Evolutionary conservation across 2,888 invertebrate genomes (phyloP), one percentile per base, ranked within the genome.

Genomic region (Cephus nigrinus): DNA sequence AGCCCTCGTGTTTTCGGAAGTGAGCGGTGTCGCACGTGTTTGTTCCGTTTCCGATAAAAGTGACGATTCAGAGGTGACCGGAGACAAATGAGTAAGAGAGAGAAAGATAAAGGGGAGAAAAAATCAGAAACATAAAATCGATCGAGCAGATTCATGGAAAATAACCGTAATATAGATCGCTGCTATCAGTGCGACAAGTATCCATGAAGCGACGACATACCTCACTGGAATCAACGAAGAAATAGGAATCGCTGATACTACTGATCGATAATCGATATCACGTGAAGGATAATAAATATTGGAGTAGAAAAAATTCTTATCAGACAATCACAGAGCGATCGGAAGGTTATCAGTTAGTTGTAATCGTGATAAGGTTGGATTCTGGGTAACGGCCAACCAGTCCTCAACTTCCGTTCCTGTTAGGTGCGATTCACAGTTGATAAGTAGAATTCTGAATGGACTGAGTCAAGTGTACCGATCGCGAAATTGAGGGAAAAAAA

Each of bases 391-490:
- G 2, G 23, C 23, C 23, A 55, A 23, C 23, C 23, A 9, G 23
- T 23, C 23, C 9, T 55, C 9, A 55, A 55, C 23, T 55, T 55
- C 55, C 55, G 55, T 55, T 55, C 23, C 9, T 5, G 15, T 55
- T 23, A 23, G 55, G 23, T 55, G 9, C 23, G 23, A 55, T 55
- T 55, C 55, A 23, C 23, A 2, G 55, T 55, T 9, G 23, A 55
- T 55, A 23, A 55, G 55, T 23, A 55, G 23, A 69, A 74, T 74
- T 74, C 74, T 73, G 76, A 80, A 78, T 73, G 80, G 76, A 72
- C 55, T 23, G 23, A 55, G 9, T 55, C 9, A 9, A 55, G 23
- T 2, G 55, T 2, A 1, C 2, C 5, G 23, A 55, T 55, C 23
- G 55, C 23, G 23, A 55, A 55, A 55, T 15, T 55, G 23, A 55